Conservation (phyloP, 2,113 vertebrate species). For the Spermophilus dauricus region DNA sequence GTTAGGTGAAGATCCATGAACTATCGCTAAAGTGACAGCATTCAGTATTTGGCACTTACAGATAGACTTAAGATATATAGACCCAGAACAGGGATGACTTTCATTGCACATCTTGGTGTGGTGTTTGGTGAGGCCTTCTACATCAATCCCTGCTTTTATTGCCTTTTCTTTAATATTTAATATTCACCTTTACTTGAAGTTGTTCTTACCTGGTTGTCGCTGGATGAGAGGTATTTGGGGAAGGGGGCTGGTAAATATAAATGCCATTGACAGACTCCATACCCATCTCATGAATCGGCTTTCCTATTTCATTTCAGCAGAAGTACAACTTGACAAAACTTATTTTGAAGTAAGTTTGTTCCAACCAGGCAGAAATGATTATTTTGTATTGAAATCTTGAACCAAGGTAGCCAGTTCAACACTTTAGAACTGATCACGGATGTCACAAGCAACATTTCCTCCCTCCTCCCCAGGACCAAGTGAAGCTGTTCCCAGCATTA, state of each 20-base stretch:
- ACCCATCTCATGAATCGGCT: neutral
- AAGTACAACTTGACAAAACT: neutral
- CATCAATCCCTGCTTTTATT: neutral
- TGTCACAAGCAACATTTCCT: neutral
- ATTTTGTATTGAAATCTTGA: conserved; percentile 49
- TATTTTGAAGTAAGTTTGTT: conserved; percentile 1
- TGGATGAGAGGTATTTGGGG: rapidly evolving
- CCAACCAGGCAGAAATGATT: neutral
- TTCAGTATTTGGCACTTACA: neutral
- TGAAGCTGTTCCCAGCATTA: neutral
- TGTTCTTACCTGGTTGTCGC: neutral
- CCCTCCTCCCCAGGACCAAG: neutral
- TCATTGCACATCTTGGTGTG: neutral
- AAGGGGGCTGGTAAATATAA: neutral
- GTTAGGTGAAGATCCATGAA: neutral
- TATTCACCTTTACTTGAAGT: neutral
- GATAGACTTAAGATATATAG: neutral
- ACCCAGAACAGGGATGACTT: neutral
- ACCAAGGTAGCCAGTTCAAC: neutral
- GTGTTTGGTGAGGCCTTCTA: neutral
- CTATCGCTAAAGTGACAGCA: neutral
- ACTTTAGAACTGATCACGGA: neutral
- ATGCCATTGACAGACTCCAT: neutral
- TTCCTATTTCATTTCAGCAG: neutral
- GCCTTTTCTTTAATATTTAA: neutral